These are phyloP conservation scores for Acanthococcus lagerstroemiae DNA, from an alignment of 2,888 invertebrate genomes.

Conservation along the genomic window DNA sequence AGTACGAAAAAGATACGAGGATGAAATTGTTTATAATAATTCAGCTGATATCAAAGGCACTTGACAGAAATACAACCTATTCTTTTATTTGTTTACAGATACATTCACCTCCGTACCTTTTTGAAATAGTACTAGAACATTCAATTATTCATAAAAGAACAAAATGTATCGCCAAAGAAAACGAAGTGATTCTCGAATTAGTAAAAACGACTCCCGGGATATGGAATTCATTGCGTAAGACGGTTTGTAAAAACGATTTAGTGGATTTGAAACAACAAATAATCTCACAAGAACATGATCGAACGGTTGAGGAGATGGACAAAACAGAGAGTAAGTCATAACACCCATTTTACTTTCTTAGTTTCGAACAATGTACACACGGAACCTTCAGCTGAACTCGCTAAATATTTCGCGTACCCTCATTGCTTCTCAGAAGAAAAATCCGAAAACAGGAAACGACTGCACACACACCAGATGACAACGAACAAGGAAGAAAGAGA, in stretches of 20 bases:
- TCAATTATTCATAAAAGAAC: not conserved
- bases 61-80: too few relatives aligned
- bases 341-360: too few relatives aligned
- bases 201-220: not conserved
- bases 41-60: too few relatives aligned
- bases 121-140: constrained; percentile 7
- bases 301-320: too few relatives aligned
- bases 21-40: too few relatives aligned
- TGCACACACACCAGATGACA: constrained; percentile 6
- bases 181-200: constrained; percentile 12
- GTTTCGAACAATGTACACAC: too few relatives aligned
- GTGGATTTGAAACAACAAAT: not conserved
- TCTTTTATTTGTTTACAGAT: constrained; percentile 6
- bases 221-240: constrained; percentile 2
- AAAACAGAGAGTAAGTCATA: too few relatives aligned
- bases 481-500: constrained; percentile 4
- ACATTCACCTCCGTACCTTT: constrained; percentile 8
- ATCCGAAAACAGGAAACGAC: not conserved
- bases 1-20: too few relatives aligned
- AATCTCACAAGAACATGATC: not conserved
- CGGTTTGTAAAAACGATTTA: not conserved
- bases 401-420: too few relatives aligned
- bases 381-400: too few relatives aligned
- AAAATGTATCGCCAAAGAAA: constrained; percentile 1
- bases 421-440: constrained; percentile 6